Conservation (phyloP, 2,113 vertebrate genomes). For the Seriola aureovittata region DNA sequence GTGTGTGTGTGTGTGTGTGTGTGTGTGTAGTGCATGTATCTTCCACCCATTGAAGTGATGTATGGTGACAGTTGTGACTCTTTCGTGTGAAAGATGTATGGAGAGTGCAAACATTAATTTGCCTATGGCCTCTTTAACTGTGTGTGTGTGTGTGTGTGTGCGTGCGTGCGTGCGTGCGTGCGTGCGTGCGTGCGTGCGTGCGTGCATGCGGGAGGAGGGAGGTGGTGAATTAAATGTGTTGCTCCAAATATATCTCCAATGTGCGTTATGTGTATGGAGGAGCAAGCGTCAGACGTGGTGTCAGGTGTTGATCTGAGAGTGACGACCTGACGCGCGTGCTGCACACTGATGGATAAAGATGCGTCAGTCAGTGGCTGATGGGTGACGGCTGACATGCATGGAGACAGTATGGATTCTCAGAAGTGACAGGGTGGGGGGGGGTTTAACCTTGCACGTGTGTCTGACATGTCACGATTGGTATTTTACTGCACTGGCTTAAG, state of each 20-base stretch:
- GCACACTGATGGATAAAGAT: slow-evolving; percentile 12
- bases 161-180: slow-evolving; percentile 22
- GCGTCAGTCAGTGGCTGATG: slow-evolving; percentile 29
- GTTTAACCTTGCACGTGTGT: slow-evolving; percentile 41
- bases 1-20: background rate
- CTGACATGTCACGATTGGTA: slow-evolving; percentile 33
- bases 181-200: slow-evolving; percentile 31
- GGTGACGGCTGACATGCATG: slow-evolving; percentile 27
- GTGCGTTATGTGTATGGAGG: slow-evolving; percentile 20
- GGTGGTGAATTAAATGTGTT: background rate
- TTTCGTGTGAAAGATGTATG: slow-evolving; percentile 53
- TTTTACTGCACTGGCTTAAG: slow-evolving; percentile 24
- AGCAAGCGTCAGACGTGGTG: background rate
- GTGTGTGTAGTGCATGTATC: background rate
- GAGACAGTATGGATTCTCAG: slow-evolving; percentile 48
- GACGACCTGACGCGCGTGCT: background rate
- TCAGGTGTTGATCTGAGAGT: slow-evolving; percentile 6
- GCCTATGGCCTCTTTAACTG: slow-evolving; percentile 1
- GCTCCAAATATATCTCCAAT: slow-evolving; percentile 27
- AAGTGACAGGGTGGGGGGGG: slow-evolving; percentile 33
- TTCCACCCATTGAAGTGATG: slow-evolving; percentile 31
- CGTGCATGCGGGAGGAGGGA: background rate
- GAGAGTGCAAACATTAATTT: slow-evolving; percentile 38
- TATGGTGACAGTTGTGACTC: slow-evolving; percentile 49
- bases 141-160: slow-evolving; percentile 18